Conservation (phyloP, 1,140 invertebrate species). For the Halesus radiatus region DNA sequence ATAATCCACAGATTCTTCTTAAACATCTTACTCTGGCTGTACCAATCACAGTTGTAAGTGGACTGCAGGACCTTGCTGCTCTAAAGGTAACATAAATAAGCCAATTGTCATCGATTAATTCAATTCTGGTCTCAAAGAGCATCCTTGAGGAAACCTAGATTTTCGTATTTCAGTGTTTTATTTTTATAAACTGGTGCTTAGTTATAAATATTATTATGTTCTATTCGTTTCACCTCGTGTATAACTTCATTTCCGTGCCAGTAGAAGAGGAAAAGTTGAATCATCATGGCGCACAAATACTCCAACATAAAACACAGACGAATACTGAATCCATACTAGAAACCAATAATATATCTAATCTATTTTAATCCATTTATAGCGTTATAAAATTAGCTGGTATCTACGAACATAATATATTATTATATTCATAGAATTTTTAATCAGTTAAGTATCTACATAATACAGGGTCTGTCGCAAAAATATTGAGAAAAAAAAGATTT, state of each 20-base stretch:
- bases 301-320: constrained; percentile 59
- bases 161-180: neutral
- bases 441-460: too few relatives aligned
- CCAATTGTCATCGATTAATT: neutral
- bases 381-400: neutral
- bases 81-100: constrained; percentile 52
- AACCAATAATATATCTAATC: neutral
- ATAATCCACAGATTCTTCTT: constrained; percentile 58
- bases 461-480: too few relatives aligned
- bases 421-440: too few relatives aligned
- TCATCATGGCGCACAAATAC: constrained; percentile 59
- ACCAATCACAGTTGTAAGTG: constrained; percentile 60
- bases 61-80: constrained; percentile 59
- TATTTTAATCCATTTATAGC: too few relatives aligned
- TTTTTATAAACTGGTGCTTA: neutral
- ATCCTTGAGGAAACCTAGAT: neutral
- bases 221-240: constrained; percentile 41
- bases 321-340: constrained; percentile 59
- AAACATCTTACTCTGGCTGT: constrained; percentile 49
- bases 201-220: neutral
- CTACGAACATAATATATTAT: neutral
- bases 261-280: constrained; percentile 62
- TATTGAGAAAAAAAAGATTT: too few relatives aligned
- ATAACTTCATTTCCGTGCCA: constrained; percentile 62
- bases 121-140: neutral